These are phyloP conservation scores for Stenopsyche tienmushanensis DNA, from an alignment of 1,140 invertebrate species.

Conservation along the genomic window DNA sequence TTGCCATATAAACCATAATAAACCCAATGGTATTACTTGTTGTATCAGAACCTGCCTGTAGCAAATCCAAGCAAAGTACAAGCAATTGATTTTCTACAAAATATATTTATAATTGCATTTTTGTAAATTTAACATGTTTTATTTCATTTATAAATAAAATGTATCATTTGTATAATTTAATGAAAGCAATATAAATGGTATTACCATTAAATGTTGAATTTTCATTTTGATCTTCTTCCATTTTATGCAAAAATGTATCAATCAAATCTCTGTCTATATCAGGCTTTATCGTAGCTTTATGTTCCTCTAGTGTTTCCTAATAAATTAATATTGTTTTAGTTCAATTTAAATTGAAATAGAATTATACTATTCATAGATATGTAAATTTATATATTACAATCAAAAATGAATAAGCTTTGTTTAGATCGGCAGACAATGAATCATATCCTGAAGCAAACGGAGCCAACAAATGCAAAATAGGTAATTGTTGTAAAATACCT, in stretches of 20 bases:
- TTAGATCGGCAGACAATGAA: constrained; percentile 48
- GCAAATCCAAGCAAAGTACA: constrained; percentile 67
- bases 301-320: constrained; percentile 37
- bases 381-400: constrained; percentile 10
- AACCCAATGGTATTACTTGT: constrained; percentile 65
- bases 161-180: background rate
- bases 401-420: constrained; percentile 14
- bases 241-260: constrained; percentile 35
- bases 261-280: constrained; percentile 38
- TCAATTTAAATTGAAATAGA: background rate
- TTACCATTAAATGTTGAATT: constrained; percentile 26
- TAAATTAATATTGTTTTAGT: background rate
- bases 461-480: constrained; percentile 62
- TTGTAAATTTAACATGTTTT: constrained; percentile 7
- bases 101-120: constrained; percentile 3
- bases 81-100: constrained; percentile 63
- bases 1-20: constrained; percentile 64
- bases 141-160: background rate
- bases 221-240: constrained; percentile 21
- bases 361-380: constrained; percentile 44
- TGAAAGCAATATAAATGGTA: background rate
- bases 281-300: constrained; percentile 23
- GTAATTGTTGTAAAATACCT: constrained; percentile 66
- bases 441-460: constrained; percentile 60
- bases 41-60: constrained; percentile 71